Percentiles rank a stretch among this genome's conserved stretches.
Evolutionary conservation across 2,797 vertebrate species (phyloP).

Genomic region (Haliaeetus albicilla): DNA sequence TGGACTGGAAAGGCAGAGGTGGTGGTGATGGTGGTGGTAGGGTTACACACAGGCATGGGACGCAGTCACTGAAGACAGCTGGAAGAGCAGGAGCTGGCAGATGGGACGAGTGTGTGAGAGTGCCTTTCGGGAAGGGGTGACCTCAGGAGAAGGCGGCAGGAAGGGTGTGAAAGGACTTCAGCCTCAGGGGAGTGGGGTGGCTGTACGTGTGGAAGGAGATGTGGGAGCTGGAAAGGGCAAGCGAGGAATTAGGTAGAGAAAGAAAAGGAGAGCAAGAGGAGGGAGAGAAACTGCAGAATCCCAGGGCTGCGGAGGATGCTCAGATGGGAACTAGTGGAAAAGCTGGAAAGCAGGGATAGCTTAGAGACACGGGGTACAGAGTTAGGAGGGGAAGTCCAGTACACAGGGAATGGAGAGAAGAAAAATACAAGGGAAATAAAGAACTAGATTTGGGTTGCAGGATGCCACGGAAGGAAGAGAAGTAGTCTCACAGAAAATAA

Average conservation of each 20-base stretch:
- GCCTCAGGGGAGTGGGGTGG: not conserved
- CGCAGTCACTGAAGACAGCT: not conserved
- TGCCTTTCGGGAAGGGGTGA: not conserved
- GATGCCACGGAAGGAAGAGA: not conserved
- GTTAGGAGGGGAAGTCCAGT: not conserved
- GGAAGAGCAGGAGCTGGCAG: not conserved
- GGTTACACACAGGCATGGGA: not conserved
- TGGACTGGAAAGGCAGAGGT: not conserved
- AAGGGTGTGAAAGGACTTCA: not conserved
- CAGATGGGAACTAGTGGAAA: not conserved
- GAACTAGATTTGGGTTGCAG: not conserved
- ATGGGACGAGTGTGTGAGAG: fast-evolving
- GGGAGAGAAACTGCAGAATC: not conserved
- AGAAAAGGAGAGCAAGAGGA: not conserved
- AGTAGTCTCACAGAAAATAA: not conserved
- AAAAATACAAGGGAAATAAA: not conserved
- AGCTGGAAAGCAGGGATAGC: not conserved
- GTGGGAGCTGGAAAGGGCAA: not conserved
- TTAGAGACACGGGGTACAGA: not conserved
- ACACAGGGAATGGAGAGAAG: not conserved
- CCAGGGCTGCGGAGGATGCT: not conserved
- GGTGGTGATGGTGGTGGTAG: not conserved
- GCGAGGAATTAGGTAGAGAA: not conserved
- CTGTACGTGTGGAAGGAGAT: not conserved
- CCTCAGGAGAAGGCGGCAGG: not conserved